Percentiles rank a stretch among this genome's conserved stretches.
These are phyloP conservation scores for Crossoptilon crossoptilon DNA, from an alignment of 2,797 vertebrate genomes.

Conservation along the genomic window DNA sequence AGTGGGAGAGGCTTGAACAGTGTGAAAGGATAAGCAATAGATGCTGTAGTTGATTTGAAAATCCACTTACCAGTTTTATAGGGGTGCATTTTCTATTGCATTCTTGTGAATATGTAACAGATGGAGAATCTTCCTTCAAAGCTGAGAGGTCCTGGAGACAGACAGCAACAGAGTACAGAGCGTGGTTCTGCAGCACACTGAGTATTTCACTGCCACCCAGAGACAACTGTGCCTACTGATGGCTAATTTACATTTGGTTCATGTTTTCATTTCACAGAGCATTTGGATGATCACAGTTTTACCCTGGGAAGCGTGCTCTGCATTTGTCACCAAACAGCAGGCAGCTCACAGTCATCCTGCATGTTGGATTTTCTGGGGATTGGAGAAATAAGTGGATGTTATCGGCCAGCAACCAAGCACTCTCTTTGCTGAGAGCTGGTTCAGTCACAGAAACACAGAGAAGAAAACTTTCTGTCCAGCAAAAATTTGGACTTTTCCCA, in stretches of 20 bases:
- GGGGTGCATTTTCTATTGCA: not conserved
- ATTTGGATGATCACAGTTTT: not conserved
- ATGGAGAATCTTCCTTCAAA: not conserved
- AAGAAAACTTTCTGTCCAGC: not conserved
- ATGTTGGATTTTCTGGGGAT: not conserved
- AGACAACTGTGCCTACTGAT: fast-evolving
- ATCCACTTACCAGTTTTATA: not conserved
- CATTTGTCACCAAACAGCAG: fast-evolving
- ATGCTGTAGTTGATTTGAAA: fast-evolving
- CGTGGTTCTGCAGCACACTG: fast-evolving
- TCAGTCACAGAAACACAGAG: not conserved
- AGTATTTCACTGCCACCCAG: not conserved
- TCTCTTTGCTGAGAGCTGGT: not conserved
- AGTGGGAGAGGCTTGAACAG: fast-evolving
- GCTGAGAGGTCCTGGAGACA: not conserved
- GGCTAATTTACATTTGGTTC: not conserved
- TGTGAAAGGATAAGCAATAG: fast-evolving
- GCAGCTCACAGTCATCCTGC: not conserved
- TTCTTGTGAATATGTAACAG: not conserved
- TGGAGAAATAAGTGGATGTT: not conserved
- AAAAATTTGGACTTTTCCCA: not conserved
- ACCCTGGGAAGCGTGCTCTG: fast-evolving
- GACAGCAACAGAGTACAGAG: not conserved
- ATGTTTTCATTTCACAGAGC: not conserved
- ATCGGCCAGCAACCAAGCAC: not conserved